Conservation (phyloP, 2,113 vertebrate genomes). For the Isichthys henryi region DNA sequence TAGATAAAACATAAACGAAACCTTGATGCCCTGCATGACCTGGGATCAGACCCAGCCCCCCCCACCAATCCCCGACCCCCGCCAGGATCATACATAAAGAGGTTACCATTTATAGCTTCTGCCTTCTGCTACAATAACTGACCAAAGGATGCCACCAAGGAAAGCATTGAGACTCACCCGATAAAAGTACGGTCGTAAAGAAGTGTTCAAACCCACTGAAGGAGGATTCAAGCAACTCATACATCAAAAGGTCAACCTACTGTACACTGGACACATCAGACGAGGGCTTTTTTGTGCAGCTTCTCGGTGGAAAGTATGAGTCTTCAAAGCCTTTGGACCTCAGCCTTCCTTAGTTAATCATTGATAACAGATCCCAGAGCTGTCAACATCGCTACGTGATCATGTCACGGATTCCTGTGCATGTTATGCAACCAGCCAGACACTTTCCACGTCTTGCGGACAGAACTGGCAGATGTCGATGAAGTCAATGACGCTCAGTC, state of each 20-base stretch:
- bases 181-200: neutral
- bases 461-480: neutral
- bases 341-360: conserved; percentile 14
- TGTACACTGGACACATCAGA: neutral
- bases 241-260: neutral
- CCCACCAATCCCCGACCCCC: neutral
- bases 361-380: conserved; percentile 1
- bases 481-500: neutral
- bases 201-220: neutral
- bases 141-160: neutral
- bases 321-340: conserved; percentile 10
- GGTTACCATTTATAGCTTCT: neutral
- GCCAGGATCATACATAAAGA: neutral
- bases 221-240: neutral
- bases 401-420: neutral
- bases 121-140: neutral
- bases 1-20: neutral
- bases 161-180: neutral
- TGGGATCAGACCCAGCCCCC: no score
- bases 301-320: neutral
- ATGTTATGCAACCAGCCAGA: neutral
- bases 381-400: neutral
- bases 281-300: neutral
- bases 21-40: neutral
- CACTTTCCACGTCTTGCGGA: neutral